Evolutionary conservation across 2,888 invertebrate species (phyloP), one percentile per base, ranked within the genome.

Genomic region (Drosophila nr. perissopoda): DNA sequence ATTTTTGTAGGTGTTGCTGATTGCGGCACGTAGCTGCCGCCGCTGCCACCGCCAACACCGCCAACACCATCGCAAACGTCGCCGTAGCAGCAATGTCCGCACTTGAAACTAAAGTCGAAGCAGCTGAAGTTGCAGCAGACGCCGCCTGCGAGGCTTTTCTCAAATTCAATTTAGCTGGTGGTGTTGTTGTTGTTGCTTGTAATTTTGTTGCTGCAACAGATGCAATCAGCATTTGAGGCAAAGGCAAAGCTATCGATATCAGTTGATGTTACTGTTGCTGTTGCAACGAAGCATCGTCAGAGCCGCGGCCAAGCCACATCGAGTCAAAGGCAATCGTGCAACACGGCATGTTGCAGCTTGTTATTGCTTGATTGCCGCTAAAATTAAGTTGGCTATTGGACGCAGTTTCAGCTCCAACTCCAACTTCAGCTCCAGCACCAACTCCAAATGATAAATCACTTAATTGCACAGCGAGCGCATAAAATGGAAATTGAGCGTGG

Each of bases 281-380:
- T 62, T 69, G 86, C 56, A 52, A 74, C 69, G 58, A 40, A 53
- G 76, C 67, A 66, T 65, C 58, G 73, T 11, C 57, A 16, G 57
- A 73, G 66, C 45, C 64, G 64, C 57, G 59, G 68, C 68, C 67
- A 61, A 67, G 76, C 68, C 48, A 65, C 69, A 65, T 49, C 61
- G 89, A 86, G 82, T 89, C 89, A 89, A 85, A 85, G 90, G 90
- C 85, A 85, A 85, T 85, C 90, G 90, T 90, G 89, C 90, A 90
- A 90, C 85, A 85, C 88, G 85, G 85, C 90, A 85, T 85, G 85
- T 86, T 87, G 90, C 79, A 81, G 90, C 86, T 87, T 87, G 87
- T 87, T 87, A 90, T 87, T 90, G 87, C 87, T 87, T 87, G 87
- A 87, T 87, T 87, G 87, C 87, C 80, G 90, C 87, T 90, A 87